phyloP scores from a whole-genome alignment of 2,797 vertebrate species.

The Sebastes wilsoni region DNA sequence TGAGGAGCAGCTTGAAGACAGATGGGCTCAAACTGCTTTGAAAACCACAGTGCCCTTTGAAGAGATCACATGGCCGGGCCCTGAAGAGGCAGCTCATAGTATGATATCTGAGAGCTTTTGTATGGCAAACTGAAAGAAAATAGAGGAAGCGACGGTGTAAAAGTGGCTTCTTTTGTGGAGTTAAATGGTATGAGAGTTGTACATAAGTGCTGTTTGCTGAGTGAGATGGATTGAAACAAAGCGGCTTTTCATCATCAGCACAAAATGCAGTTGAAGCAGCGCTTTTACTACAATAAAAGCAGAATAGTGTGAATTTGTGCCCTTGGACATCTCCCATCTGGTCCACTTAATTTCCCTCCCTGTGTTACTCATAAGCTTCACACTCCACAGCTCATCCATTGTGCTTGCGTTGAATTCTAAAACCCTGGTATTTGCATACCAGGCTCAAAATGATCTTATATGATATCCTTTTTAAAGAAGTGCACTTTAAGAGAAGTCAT shows the following conservation, averaged over 20 bases:
- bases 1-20: not conserved
- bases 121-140: not conserved
- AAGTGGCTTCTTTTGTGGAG: not conserved
- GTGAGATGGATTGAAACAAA: conserved; percentile 42
- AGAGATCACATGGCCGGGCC: not conserved
- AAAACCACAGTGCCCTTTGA: conserved; percentile 4
- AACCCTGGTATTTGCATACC: not conserved
- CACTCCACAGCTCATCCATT: not conserved
- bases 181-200: not conserved
- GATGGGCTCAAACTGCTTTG: conserved; percentile 19
- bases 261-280: conserved; percentile 48
- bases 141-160: not conserved
- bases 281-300: conserved; percentile 42
- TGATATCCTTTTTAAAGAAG: conserved; percentile 6
- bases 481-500: not conserved
- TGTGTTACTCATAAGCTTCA: conserved; percentile 5
- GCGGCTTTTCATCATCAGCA: conserved; percentile 49
- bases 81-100: not conserved
- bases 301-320: conserved; percentile 37
- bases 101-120: not conserved
- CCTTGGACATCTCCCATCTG: conserved; percentile 63
- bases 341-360: conserved; percentile 24
- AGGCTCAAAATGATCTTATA: not conserved
- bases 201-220: conserved; percentile 35
- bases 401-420: not conserved